These are phyloP conservation scores for Festucalex cinctus DNA, from an alignment of 2,113 vertebrate species.

Conservation along the genomic window DNA sequence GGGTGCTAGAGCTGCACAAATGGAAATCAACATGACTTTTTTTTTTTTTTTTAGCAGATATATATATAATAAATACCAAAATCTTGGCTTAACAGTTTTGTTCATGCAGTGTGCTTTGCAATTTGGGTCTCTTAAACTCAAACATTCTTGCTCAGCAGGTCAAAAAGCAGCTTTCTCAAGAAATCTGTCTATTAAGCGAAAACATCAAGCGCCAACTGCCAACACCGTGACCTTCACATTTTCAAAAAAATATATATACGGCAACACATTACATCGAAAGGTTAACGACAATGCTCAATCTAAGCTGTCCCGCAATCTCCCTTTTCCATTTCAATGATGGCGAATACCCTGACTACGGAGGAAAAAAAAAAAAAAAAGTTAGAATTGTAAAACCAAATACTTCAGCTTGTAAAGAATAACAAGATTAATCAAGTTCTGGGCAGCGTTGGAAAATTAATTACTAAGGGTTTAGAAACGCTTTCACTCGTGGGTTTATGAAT, in stretches of 20 bases:
- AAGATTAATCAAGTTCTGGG: constrained; percentile 37
- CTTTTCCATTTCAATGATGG: constrained; percentile 3
- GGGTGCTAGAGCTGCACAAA: no score
- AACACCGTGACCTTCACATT: constrained; percentile 44
- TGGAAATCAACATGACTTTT: no score
- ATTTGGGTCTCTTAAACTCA: neutral
- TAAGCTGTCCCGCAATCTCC: constrained; percentile 9
- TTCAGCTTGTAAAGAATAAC: constrained; percentile 19
- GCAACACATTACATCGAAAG: constrained; percentile 47
- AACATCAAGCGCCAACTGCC: constrained; percentile 23
- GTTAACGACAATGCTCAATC: constrained; percentile 45
- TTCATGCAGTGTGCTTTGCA: neutral
- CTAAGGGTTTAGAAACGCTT: constrained; percentile 8
- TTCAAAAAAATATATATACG: constrained; percentile 10
- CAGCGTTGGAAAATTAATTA: constrained; percentile 25
- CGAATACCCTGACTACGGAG: neutral
- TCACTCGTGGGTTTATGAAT: constrained; percentile 10
- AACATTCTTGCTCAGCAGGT: constrained; percentile 12
- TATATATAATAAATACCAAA: no score
- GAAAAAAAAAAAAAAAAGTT: neutral
- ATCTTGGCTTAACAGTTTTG: neutral
- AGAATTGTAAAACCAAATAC: constrained; percentile 21
- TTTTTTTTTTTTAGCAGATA: no score
- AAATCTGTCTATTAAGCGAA: neutral
- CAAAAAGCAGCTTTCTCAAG: constrained; percentile 20